These are phyloP conservation scores for Oreohelix idahoensis DNA, from an alignment of 1,140 invertebrate species.

Conservation along the genomic window DNA sequence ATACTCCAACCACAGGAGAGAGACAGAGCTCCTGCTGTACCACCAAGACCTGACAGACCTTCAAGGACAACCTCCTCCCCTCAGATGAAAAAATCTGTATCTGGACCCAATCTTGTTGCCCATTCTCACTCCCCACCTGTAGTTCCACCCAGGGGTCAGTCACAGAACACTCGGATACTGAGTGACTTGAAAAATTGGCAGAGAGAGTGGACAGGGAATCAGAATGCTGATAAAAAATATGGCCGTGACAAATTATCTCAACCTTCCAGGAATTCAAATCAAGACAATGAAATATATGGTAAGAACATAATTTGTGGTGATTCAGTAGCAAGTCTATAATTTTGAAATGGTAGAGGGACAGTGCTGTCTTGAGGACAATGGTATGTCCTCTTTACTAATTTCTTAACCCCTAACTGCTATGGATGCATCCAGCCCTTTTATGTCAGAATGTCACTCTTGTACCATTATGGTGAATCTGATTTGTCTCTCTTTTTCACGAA, in stretches of 20 bases:
- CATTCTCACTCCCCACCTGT: constrained; percentile 45
- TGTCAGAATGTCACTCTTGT: too few relatives aligned
- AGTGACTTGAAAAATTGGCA: constrained; percentile 66
- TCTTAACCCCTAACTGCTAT: too few relatives aligned
- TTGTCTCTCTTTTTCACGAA: too few relatives aligned
- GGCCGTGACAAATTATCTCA: neutral
- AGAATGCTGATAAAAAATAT: neutral
- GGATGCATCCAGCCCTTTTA: too few relatives aligned
- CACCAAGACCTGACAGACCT: constrained; percentile 41
- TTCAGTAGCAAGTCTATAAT: too few relatives aligned
- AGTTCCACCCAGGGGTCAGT: constrained; percentile 61
- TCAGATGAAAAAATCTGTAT: constrained; percentile 39
- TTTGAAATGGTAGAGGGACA: too few relatives aligned
- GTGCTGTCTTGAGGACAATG: too few relatives aligned
- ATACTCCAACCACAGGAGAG: neutral
- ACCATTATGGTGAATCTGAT: too few relatives aligned
- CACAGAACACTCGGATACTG: constrained; percentile 50
- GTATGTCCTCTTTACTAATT: too few relatives aligned
- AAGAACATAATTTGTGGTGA: constrained; percentile 19
- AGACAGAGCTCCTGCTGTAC: constrained; percentile 29
- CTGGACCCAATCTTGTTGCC: constrained; percentile 37
- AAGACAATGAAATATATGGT: constrained; percentile 45
- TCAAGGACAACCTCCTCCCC: neutral
- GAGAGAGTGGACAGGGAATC: constrained; percentile 41
- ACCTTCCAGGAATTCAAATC: neutral